Percentiles rank a stretch among this genome's conserved stretches.
phyloP scores from a whole-genome alignment of 1,140 invertebrate species.

The Brachionus sp. region DNA sequence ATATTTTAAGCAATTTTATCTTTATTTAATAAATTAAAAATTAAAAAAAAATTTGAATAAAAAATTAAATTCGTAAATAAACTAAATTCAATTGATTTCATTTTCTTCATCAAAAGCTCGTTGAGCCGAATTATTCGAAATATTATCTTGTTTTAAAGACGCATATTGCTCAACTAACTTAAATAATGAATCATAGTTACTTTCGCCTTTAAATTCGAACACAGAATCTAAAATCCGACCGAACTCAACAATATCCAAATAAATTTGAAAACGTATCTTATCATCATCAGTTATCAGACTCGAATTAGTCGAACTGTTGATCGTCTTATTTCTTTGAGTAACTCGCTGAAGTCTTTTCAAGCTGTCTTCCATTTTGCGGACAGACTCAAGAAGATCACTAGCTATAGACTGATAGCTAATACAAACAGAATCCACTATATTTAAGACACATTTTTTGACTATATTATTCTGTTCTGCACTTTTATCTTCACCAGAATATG shows the following conservation, averaged over 20 bases:
- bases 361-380: conserved; percentile 89
- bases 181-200: conserved; percentile 19
- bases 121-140: not conserved
- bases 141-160: not conserved
- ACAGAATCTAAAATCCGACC: conserved; percentile 47
- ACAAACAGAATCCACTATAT: conserved; percentile 35
- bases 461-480: not conserved
- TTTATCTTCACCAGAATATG: conserved; percentile 55
- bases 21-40: not conserved
- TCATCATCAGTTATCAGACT: conserved; percentile 72
- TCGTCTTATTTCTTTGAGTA: conserved; percentile 62
- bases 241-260: conserved; percentile 72
- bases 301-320: conserved; percentile 48
- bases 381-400: conserved; percentile 80
- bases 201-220: conserved; percentile 24
- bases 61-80: not conserved
- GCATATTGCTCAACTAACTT: conserved; percentile 17
- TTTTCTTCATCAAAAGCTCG: not conserved
- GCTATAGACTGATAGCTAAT: conserved; percentile 74
- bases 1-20: not conserved
- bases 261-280: conserved; percentile 83
- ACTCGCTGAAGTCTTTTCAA: conserved; percentile 80
- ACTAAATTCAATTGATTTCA: not conserved
- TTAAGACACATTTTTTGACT: not conserved
- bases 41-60: not conserved